Percentiles rank a stretch among this genome's conserved stretches.
phyloP scores from a whole-genome alignment of 2,113 vertebrate genomes.

The Trogon surrucura region DNA sequence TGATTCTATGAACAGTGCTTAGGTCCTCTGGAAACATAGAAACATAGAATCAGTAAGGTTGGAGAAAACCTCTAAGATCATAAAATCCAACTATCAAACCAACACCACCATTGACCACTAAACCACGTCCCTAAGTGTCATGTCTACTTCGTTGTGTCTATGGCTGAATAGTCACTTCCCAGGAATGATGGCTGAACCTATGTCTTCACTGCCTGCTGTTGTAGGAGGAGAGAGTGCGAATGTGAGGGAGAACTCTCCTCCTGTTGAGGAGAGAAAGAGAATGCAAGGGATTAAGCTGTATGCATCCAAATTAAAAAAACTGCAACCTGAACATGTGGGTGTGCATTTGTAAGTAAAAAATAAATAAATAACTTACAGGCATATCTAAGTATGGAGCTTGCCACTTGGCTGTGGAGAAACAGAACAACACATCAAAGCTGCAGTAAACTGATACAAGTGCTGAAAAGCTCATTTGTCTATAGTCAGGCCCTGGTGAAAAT shows the following conservation, averaged over 20 bases:
- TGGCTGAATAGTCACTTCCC: no score
- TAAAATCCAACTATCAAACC: no score
- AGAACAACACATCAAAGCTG: constrained; percentile 30
- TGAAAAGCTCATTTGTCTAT: constrained; percentile 70
- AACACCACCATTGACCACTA: no score
- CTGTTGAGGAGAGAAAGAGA: neutral
- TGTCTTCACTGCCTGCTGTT: no score
- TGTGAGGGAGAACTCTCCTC: neutral
- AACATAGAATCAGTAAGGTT: no score
- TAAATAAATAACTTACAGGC: neutral
- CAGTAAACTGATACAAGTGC: constrained; percentile 56
- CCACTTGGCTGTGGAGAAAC: constrained; percentile 40
- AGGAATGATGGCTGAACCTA: no score
- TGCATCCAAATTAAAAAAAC: neutral
- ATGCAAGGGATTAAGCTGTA: neutral
- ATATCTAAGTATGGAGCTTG: neutral
- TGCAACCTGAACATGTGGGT: neutral
- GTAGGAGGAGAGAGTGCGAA: no score
- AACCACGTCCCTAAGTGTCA: no score
- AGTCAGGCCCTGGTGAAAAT: constrained; percentile 41
- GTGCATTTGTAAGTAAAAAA: neutral
- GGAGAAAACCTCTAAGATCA: no score
- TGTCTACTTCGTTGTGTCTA: no score
- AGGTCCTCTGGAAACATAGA: neutral
- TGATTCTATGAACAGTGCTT: neutral